A percentile compares a stretch with the other conserved stretches of the same genome.
These are phyloP conservation scores for Xiphias gladius DNA, from an alignment of 2,113 vertebrate genomes.

Conservation along the genomic window DNA sequence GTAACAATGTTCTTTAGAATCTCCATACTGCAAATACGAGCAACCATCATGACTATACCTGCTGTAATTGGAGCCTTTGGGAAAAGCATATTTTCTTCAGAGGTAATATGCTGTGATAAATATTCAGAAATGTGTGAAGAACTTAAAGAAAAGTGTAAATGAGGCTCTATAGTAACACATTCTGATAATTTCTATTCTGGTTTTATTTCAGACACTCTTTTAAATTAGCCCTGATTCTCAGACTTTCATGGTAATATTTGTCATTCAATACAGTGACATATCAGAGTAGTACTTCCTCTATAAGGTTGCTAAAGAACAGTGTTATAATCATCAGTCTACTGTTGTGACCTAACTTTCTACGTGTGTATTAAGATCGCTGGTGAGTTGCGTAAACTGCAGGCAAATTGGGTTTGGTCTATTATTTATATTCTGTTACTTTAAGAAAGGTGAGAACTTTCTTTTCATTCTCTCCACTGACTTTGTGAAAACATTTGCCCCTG, in stretches of 20 bases:
- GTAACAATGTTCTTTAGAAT: not conserved
- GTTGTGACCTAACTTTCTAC: not conserved
- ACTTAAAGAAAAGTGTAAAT: not conserved
- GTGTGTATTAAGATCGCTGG: not conserved
- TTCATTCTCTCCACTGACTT: conserved; percentile 30
- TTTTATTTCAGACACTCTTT: not conserved
- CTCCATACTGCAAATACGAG: not conserved
- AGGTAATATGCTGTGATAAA: not conserved
- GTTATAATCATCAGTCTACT: not conserved
- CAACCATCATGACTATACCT: not conserved
- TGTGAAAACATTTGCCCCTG: conserved; percentile 10
- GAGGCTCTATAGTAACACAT: not conserved
- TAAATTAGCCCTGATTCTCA: not conserved
- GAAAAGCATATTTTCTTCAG: not conserved
- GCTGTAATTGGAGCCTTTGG: not conserved
- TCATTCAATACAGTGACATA: not conserved
- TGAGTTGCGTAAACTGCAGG: conserved; percentile 7
- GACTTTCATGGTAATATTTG: not conserved
- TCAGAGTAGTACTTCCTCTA: not conserved
- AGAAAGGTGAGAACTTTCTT: conserved; percentile 36
- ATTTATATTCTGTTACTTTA: conserved; percentile 23
- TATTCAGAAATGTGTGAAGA: not conserved
- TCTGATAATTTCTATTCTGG: not conserved
- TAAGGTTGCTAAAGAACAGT: conserved; percentile 2
- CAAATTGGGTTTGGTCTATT: conserved; percentile 25